These are phyloP conservation scores for Lithosia quadra DNA, from an alignment of 2,888 invertebrate genomes.

Conservation along the genomic window DNA sequence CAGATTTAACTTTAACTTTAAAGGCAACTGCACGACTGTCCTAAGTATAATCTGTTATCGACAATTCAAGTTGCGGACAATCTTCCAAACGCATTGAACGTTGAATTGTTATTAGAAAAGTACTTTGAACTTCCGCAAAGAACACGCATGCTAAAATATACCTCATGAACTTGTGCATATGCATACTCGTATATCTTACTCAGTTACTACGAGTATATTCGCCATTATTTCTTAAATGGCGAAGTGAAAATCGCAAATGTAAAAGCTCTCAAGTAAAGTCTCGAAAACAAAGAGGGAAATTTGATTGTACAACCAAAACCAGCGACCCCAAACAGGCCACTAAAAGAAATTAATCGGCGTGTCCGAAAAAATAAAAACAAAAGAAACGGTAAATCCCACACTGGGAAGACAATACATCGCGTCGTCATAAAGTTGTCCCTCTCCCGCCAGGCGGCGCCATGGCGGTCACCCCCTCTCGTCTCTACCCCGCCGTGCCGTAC, in stretches of 20 bases:
- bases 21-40: conserved; percentile 29
- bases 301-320: conserved; percentile 63
- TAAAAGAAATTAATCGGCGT: conserved; percentile 80
- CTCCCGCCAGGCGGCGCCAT: conserved; percentile 84
- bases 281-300: conserved; percentile 58
- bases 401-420: conserved; percentile 82
- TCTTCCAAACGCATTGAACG: conserved; percentile 50
- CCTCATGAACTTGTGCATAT: conserved; percentile 63
- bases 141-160: conserved; percentile 63
- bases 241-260: conserved; percentile 45
- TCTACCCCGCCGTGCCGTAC: conserved; percentile 58
- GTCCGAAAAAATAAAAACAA: conserved; percentile 79
- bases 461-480: conserved; percentile 54
- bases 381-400: conserved; percentile 82
- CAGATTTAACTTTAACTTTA: conserved; percentile 18
- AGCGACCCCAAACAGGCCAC: conserved; percentile 66
- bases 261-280: conserved; percentile 58
- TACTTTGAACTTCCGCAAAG: conserved; percentile 67
- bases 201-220: conserved; percentile 26
- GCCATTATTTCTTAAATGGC: conserved; percentile 38
- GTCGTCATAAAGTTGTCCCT: conserved; percentile 82
- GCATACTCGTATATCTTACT: conserved; percentile 39
- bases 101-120: conserved; percentile 39
- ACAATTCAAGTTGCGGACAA: conserved; percentile 55
- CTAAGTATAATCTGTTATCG: conserved; percentile 44